Evolutionary conservation across 2,888 invertebrate species (phyloP), one percentile per base, ranked within the genome.

Genomic region (Drosophila colorata): DNA sequence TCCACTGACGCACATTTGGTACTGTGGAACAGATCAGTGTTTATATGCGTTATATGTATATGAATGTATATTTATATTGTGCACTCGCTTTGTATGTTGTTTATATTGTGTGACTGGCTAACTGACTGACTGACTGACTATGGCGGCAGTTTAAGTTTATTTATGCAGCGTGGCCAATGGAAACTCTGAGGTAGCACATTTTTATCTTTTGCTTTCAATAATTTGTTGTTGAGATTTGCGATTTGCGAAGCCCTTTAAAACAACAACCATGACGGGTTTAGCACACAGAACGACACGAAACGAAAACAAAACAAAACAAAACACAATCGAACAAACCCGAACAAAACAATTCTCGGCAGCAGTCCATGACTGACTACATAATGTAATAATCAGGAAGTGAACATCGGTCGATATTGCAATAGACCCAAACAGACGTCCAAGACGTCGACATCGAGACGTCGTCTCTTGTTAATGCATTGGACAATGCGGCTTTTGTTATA

Each of bases 311-410:
- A 23, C 8, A 64, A 47, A 40, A 37, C 14, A 56, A 41, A 55
- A 31, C 33, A 48, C 52, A 72, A 31, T 44, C 38, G 25, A 57
- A 58, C 28, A 52, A 64, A 51, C 51, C 28, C 72, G 40, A 65
- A 70, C 40, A 58, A 55, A 40, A 59, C 41, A 48, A 56, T 68
- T 58, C 63, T 63, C 16, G 47, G 40, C 72, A 43, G 49, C 72
- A 43, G 57, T 46, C 74, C 72, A 58, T 77, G 68, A 77, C 73
- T 68, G 77, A 77, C 73, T 77, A 75, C 51, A 75, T 75, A 79
- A 60, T 77, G 66, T 83, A 56, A 80, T 74, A 80, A 86, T 86
- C 83, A 81, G 80, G 80, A 81, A 81, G 58, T 69, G 66, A 82
- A 81, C 63, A 69, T 73, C 85, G 75, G 59, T 53, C 74, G 69